A percentile compares a stretch with the other conserved stretches of the same genome.
These are phyloP conservation scores for Thaleichthys pacificus DNA, from an alignment of 2,797 vertebrate genomes.

Conservation along the genomic window DNA sequence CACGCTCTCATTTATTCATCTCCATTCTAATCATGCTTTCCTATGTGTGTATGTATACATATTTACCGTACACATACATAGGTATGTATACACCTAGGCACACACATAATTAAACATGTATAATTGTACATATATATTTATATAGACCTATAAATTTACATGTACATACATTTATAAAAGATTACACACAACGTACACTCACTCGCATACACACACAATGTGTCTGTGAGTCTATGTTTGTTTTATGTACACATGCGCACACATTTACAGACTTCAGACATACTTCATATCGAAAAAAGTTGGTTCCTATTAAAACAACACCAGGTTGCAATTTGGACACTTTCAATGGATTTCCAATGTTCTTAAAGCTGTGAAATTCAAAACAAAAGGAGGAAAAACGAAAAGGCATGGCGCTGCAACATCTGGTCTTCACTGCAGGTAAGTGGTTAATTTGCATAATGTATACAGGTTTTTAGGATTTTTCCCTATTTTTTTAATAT, in stretches of 20 bases:
- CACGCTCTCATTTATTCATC: slow-evolving; percentile 81
- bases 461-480: slow-evolving; percentile 83
- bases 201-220: slow-evolving; percentile 56
- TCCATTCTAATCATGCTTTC: slow-evolving; percentile 82
- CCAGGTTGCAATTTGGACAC: slow-evolving; percentile 87
- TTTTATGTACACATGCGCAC: slow-evolving; percentile 70
- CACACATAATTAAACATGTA: slow-evolving; percentile 86
- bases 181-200: slow-evolving; percentile 72
- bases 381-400: slow-evolving; percentile 58
- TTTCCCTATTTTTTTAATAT: slow-evolving; percentile 58
- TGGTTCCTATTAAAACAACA: slow-evolving; percentile 88
- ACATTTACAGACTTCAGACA: slow-evolving; percentile 69
- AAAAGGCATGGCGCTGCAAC: slow-evolving; percentile 87
- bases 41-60: slow-evolving; percentile 83
- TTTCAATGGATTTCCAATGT: slow-evolving; percentile 84
- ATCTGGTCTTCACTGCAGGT: slow-evolving; percentile 84
- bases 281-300: slow-evolving; percentile 76
- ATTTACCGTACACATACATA: slow-evolving; percentile 80
- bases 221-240: slow-evolving; percentile 73
- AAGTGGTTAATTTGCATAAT: slow-evolving; percentile 92
- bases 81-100: slow-evolving; percentile 79
- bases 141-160: slow-evolving; percentile 87
- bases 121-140: slow-evolving; percentile 87
- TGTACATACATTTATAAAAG: slow-evolving; percentile 83
- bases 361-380: slow-evolving; percentile 85